A percentile compares a stretch with the other conserved stretches of the same genome.
Conservation (phyloP, 1,140 invertebrate species). For the Sitophilus oryzae region DNA sequence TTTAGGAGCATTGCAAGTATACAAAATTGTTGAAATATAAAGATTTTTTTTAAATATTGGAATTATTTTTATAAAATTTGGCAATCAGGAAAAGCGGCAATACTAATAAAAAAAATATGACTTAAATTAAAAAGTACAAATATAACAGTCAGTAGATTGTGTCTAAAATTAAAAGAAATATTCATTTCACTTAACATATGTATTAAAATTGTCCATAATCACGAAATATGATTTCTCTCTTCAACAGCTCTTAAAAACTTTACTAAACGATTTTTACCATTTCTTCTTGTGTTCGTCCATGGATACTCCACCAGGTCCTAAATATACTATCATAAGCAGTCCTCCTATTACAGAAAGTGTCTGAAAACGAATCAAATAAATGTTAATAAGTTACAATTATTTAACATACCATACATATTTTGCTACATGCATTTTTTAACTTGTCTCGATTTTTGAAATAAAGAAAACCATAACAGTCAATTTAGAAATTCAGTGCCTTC, state of each 20-base stretch:
- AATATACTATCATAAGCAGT: conserved; percentile 95
- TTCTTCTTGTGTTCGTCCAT: conserved; percentile 99
- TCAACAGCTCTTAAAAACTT: not conserved
- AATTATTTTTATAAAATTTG: not conserved
- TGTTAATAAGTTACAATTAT: not conserved
- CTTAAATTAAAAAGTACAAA: not conserved
- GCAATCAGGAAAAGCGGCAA: not conserved
- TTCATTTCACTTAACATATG: not conserved
- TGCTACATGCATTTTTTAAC: too few relatives aligned
- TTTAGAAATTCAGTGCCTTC: too few relatives aligned
- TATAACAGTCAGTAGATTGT: not conserved
- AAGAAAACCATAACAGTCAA: too few relatives aligned
- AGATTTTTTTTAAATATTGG: too few relatives aligned
- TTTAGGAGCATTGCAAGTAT: too few relatives aligned
- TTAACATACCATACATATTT: too few relatives aligned
- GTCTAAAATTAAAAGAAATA: not conserved
- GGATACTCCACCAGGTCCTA: conserved; percentile 96
- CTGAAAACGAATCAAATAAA: conserved; percentile 54
- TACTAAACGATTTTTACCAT: conserved; percentile 60
- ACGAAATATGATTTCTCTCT: not conserved
- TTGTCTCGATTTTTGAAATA: too few relatives aligned
- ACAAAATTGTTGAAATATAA: too few relatives aligned
- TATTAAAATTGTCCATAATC: not conserved
- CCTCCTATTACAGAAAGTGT: conserved; percentile 98
- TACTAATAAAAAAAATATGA: not conserved